phyloP scores from a whole-genome alignment of 2,113 vertebrate species.

The Leucopternis melanops region DNA sequence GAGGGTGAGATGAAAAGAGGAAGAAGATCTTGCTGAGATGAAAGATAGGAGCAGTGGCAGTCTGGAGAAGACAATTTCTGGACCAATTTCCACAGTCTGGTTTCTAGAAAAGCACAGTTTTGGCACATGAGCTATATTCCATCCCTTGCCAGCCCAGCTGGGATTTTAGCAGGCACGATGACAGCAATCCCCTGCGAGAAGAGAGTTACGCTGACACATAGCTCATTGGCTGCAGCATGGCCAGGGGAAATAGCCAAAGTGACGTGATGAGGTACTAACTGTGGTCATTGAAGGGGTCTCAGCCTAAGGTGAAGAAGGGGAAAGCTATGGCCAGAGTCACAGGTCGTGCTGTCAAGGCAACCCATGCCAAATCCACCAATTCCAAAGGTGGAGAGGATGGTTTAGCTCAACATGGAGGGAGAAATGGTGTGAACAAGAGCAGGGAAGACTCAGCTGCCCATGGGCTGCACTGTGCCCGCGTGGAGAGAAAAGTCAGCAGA shows the following conservation, averaged over 20 bases:
- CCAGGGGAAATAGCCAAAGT: not conserved
- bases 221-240: not conserved
- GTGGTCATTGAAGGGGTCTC: not conserved
- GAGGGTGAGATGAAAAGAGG: not conserved
- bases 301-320: not conserved
- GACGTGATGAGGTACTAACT: not conserved
- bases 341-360: not conserved
- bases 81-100: not conserved
- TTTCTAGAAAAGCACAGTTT: not conserved
- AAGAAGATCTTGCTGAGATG: not conserved
- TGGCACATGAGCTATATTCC: not conserved
- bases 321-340: not conserved
- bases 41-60: not conserved
- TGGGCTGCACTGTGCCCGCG: accelerated
- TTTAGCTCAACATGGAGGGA: not conserved
- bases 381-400: not conserved
- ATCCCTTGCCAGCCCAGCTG: not conserved
- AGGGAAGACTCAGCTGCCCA: not conserved
- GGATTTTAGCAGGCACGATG: not conserved
- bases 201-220: not conserved
- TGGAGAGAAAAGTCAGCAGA: not conserved
- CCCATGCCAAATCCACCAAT: not conserved
- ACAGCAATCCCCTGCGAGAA: not conserved
- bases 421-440: not conserved
- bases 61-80: not conserved